Evolutionary conservation across 2,797 vertebrate genomes (phyloP).

Genomic region (Betta splendens): DNA sequence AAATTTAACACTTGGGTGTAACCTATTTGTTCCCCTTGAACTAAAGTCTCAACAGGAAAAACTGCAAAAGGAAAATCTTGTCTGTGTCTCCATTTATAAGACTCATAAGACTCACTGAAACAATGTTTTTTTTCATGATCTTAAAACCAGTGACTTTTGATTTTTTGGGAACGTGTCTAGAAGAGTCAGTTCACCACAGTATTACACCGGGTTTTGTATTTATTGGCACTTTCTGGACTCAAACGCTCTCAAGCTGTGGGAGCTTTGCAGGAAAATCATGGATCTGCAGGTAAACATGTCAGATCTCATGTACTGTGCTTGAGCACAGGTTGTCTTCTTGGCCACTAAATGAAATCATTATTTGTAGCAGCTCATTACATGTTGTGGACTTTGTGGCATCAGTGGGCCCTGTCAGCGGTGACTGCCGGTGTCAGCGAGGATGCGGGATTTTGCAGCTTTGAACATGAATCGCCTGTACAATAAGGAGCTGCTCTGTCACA

Average conservation of each 20-base stretch:
- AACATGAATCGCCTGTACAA: constrained; percentile 43
- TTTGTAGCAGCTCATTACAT: constrained; percentile 15
- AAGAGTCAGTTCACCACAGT: neutral
- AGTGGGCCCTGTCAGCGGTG: constrained; percentile 28
- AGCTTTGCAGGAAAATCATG: neutral
- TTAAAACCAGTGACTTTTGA: neutral
- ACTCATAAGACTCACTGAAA: too few relatives aligned
- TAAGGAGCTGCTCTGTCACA: constrained; percentile 49
- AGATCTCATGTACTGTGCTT: neutral
- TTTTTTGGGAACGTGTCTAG: neutral
- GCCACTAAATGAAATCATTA: neutral
- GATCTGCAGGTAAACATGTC: neutral
- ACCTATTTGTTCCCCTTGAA: too few relatives aligned
- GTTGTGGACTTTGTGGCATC: neutral
- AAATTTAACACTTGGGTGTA: too few relatives aligned
- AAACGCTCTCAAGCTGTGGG: neutral
- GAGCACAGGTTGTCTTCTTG: neutral
- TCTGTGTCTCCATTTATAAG: too few relatives aligned
- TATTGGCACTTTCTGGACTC: neutral
- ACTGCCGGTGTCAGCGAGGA: constrained; percentile 25
- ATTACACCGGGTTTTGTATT: constrained; percentile 7
- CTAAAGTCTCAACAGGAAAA: too few relatives aligned
- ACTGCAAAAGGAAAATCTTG: too few relatives aligned
- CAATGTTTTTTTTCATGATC: neutral
- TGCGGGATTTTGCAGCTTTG: constrained; percentile 33